Base-by-base conservation (phyloP, 2,888 invertebrate genomes). In the Blastobasis adustella region DNA sequence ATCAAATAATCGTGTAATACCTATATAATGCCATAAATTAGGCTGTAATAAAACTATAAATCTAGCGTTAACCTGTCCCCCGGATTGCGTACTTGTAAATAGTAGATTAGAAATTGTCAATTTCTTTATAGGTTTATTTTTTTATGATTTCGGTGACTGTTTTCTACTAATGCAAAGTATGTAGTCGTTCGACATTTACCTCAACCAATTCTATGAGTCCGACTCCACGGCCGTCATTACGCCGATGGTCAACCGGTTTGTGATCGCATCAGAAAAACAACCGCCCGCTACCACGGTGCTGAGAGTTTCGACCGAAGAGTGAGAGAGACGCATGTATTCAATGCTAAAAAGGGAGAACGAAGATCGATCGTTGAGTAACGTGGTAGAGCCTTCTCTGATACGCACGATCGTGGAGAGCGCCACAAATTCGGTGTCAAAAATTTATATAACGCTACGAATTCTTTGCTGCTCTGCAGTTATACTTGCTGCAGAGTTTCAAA, bases 221-320 rank as follows among this genome's bases (percentile, higher is more conserved):
- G 71, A 69, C 69, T 70, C 71, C 60, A 8, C 70, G 69, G 69
- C 70, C 75, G 80, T 82, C 82, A 82, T 78, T 79, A 79, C 77
- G 68, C 68, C 73, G 82, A 79, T 74, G 83, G 84, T 73, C 83
- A 79, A 86, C 87, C 87, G 87, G 87, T 86, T 85, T 82, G 71
- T 78, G 86, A 85, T 83, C 79, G 69, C 82, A 83, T 80, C 86
- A 86, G 82, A 86, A 85, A 85, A 85, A 86, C 84, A 81, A 76
- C 84, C 79, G 73, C 77, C 76, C 69, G 48, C 60, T 77, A 84
- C 84, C 78, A 79, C 58, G 76, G 64, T 10, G 48, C 50, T 46
- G 23, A 23, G 23, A 23, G 23, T 44, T 42, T 39, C 46, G 36
- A 43, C 7, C 40, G 6, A 8, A 42, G 44, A 41, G n/a, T 5